These are phyloP conservation scores for Acanthococcus lagerstroemiae DNA, from an alignment of 2,888 invertebrate species.

Conservation along the genomic window DNA sequence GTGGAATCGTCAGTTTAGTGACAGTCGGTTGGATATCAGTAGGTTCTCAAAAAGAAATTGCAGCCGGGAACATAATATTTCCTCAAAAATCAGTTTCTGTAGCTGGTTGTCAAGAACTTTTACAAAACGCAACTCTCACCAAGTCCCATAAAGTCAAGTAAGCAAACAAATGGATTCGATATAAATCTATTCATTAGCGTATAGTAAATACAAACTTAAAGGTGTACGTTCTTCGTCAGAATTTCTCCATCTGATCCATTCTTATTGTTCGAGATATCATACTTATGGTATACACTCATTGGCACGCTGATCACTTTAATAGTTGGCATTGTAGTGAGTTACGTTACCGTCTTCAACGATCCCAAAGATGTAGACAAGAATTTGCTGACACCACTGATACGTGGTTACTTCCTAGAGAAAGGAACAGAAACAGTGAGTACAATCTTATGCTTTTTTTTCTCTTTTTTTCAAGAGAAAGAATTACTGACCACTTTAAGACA, in stretches of 20 bases:
- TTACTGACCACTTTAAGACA: no score
- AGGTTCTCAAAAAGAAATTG: constrained; percentile 38
- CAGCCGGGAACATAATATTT: constrained; percentile 36
- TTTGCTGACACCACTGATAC: constrained; percentile 54
- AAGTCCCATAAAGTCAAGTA: not conserved
- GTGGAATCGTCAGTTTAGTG: constrained; percentile 36
- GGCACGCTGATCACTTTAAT: constrained; percentile 56
- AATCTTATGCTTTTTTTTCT: no score
- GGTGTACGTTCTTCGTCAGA: no score
- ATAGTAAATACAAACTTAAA: no score
- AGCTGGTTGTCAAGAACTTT: constrained; percentile 37
- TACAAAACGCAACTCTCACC: not conserved
- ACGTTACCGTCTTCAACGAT: constrained; percentile 43
- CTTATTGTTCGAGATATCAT: constrained; percentile 60
- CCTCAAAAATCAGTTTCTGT: constrained; percentile 37
- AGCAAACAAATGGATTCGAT: no score
- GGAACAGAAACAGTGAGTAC: no score
- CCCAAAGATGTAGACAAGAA: constrained; percentile 49
- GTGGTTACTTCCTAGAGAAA: constrained; percentile 40
- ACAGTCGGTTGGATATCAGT: constrained; percentile 38
- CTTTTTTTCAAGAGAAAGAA: no score
- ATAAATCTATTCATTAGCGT: no score
- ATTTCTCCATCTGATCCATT: constrained; percentile 11
- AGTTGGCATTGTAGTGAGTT: constrained; percentile 56
- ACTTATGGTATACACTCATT: constrained; percentile 65